Conservation (phyloP, 2,888 invertebrate species). For the Dorcus parallelipipedus region DNA sequence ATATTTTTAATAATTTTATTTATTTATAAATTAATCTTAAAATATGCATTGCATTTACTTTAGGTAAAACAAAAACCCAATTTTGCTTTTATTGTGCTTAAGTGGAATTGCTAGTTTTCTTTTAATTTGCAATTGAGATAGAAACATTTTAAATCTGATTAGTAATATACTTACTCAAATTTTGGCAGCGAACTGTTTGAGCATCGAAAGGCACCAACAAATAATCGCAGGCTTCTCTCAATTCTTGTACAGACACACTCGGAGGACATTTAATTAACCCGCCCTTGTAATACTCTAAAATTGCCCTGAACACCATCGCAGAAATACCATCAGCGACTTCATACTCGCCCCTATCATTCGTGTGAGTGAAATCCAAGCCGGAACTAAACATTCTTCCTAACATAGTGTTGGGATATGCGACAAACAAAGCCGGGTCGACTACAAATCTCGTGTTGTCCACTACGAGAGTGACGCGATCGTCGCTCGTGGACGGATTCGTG, state of each 20-base stretch:
- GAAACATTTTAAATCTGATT: slow-evolving; percentile 5
- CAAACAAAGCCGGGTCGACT: slow-evolving; percentile 88
- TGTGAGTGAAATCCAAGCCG: slow-evolving; percentile 85
- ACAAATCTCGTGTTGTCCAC: slow-evolving; percentile 93
- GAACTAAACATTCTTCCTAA: slow-evolving; percentile 98
- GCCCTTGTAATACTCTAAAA: slow-evolving; percentile 90
- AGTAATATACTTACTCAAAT: slow-evolving; percentile 69
- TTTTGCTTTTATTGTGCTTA: too few species aligned
- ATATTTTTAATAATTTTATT: too few species aligned
- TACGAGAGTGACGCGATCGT: slow-evolving; percentile 86
- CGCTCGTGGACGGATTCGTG: slow-evolving; percentile 44
- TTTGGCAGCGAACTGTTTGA: slow-evolving; percentile 91
- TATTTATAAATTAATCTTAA: too few species aligned
- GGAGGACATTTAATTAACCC: slow-evolving; percentile 93
- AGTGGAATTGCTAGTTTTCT: background rate
- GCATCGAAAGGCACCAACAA: slow-evolving; percentile 97
- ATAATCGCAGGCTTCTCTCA: slow-evolving; percentile 98
- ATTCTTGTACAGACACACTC: slow-evolving; percentile 91
- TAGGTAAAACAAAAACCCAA: background rate
- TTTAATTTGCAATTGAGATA: background rate
- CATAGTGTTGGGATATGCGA: slow-evolving; percentile 97
- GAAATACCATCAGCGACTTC: slow-evolving; percentile 95
- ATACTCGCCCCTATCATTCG: slow-evolving; percentile 95
- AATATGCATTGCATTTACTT: too few species aligned
- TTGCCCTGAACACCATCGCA: slow-evolving; percentile 90